Evolutionary conservation across 2,113 vertebrate genomes (phyloP).

Genomic region (Microtus ochrogaster): DNA sequence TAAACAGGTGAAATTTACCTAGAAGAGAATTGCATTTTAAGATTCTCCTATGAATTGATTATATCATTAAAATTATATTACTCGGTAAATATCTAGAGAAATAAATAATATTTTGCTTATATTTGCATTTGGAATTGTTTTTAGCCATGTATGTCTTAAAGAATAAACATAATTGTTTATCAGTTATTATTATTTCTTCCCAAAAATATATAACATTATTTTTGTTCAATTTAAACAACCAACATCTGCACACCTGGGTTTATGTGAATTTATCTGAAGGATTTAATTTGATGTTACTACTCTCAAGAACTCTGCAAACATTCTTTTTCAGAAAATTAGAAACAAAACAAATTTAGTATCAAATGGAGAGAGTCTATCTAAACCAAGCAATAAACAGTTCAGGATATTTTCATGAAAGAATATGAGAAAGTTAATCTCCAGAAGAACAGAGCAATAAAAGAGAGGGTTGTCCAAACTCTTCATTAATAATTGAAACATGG

Average conservation of each 20-base stretch:
- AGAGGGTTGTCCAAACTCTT: constrained; percentile 78
- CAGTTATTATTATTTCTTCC: neutral
- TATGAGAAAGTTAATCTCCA: constrained; percentile 82
- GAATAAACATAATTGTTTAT: neutral
- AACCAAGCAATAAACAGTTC: constrained; percentile 56
- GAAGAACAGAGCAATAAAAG: constrained; percentile 82
- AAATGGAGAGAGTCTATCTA: constrained; percentile 36
- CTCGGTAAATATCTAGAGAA: neutral
- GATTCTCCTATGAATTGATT: neutral
- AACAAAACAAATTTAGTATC: constrained; percentile 42
- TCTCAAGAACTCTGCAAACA: neutral
- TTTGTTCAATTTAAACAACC: neutral
- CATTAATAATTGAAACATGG: constrained; percentile 85
- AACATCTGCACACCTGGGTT: neutral
- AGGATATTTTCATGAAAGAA: constrained; percentile 73
- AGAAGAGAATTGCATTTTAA: neutral
- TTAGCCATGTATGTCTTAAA: neutral
- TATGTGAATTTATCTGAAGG: neutral
- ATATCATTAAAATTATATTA: neutral
- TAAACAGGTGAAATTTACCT: neutral
- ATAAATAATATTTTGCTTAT: neutral
- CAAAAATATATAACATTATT: constrained; percentile 29
- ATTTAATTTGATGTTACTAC: constrained; percentile 44
- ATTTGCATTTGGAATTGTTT: neutral
- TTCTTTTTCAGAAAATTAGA: constrained; percentile 48